phyloP scores from a whole-genome alignment of 2,113 vertebrate genomes.

The Psophia crepitans region DNA sequence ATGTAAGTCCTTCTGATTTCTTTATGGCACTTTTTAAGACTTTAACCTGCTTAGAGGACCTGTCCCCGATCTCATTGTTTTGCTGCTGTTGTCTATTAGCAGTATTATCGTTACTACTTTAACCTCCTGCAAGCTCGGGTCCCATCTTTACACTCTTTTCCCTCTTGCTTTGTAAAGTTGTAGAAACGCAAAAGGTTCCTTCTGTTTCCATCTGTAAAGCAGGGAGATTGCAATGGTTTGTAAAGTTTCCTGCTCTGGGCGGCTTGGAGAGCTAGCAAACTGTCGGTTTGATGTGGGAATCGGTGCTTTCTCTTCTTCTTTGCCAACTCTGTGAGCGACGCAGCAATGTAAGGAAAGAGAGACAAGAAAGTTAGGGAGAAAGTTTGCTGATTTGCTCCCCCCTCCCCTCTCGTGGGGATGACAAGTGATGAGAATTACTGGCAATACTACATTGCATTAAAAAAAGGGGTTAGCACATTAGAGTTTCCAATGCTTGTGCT shows the following conservation, averaged over 20 bases:
- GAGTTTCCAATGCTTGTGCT: slow-evolving; percentile 70
- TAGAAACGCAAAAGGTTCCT: not conserved
- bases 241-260: slow-evolving; percentile 58
- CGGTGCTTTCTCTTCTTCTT: slow-evolving; percentile 29
- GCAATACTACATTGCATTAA: slow-evolving; percentile 63
- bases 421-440: slow-evolving; percentile 73
- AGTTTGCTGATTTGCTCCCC: slow-evolving; percentile 40
- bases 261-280: slow-evolving; percentile 27
- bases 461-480: slow-evolving; percentile 58
- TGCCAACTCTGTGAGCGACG: slow-evolving; percentile 45
- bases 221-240: not conserved
- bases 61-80: not conserved
- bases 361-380: slow-evolving; percentile 51
- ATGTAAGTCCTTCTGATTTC: slow-evolving; percentile 85
- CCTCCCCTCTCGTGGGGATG: slow-evolving; percentile 44
- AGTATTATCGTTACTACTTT: not conserved
- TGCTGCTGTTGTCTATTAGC: not conserved
- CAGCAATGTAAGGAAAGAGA: slow-evolving; percentile 15
- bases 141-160: not conserved
- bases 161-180: not conserved
- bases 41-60: not conserved
- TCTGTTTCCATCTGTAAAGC: not conserved
- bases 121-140: not conserved
- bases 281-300: slow-evolving; percentile 27
- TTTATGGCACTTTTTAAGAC: not conserved